Base-by-base conservation (phyloP, 1,140 invertebrate genomes). In the Pogonomyrmex barbatus region DNA sequence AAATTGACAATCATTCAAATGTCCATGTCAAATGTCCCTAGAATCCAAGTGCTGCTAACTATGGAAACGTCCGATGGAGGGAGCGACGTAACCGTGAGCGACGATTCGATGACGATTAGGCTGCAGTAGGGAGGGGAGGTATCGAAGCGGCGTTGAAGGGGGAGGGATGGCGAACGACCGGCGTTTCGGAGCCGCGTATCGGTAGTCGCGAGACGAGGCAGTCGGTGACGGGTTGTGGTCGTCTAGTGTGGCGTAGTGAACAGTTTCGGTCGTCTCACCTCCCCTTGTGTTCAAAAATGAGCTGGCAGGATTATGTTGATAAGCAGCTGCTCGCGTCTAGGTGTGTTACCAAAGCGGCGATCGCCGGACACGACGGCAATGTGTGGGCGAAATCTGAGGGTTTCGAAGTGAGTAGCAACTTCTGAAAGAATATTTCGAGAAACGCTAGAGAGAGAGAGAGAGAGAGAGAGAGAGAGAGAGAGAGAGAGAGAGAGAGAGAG, bases 291-390 rank as follows among this genome's bases (percentile, higher is more conserved):
- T 90, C 87, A 91, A 97, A 95, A 94, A 99, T 98, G 98, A 98
- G 98, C 97, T 99, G 98, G 98, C 98, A 99, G 97, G 98, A 98
- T 97, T 99, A 99, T 96, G 98, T 99, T 95, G 98, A 99, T 96
- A 99, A 98, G 96, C 98, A 99, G 96, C 97, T 99, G 96, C 96
- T 99, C 96, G 98, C 98, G 93, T 98, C 98, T 93, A 97, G 97
- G 95, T 98, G 98, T 97, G 98, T 98, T 91, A 97, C 97, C 95
- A 98, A 98, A 96, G 98, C 98, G 91, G 98, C 98, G 90, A 99
- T 99, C 95, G 98, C 97, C 94, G 98, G 98, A 95, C 97, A 98
- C 95, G 98, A 99, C 95, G 98, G 98, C 95, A 98, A 98, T 96
- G 96, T 99, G 93, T 99, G 98, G 98, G 98, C 98, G 87, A 98